A percentile compares a stretch with the other conserved stretches of the same genome.
These are phyloP conservation scores for Agriotes lineatus DNA, from an alignment of 2,888 invertebrate genomes.

Conservation along the genomic window DNA sequence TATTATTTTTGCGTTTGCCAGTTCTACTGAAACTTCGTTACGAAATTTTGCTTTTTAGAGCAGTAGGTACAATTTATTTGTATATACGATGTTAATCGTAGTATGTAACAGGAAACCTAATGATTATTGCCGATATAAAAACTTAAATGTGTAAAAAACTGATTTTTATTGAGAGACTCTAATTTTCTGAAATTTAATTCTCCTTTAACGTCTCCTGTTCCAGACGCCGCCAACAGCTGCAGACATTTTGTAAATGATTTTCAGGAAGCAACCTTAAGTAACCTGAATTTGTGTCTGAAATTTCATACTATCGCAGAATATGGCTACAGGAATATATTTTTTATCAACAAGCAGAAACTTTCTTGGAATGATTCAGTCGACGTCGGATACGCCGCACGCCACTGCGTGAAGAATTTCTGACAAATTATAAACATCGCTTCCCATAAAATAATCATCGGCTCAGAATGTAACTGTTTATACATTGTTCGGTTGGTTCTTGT, in stretches of 20 bases:
- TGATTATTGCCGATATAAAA: slow-evolving; percentile 9
- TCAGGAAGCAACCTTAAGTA: too few relatives aligned
- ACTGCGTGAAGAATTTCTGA: slow-evolving; percentile 46
- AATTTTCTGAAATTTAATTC: background rate
- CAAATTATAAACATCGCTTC: slow-evolving; percentile 49
- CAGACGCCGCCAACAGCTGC: background rate
- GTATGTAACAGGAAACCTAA: slow-evolving; percentile 13
- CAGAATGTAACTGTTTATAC: slow-evolving; percentile 49
- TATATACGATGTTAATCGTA: too few relatives aligned
- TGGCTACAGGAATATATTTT: too few relatives aligned
- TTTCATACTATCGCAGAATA: too few relatives aligned
- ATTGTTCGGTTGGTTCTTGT: slow-evolving; percentile 47
- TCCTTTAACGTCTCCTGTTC: background rate
- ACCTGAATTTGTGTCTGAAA: too few relatives aligned
- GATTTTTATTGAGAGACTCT: background rate
- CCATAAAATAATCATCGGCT: slow-evolving; percentile 51
- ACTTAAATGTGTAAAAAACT: background rate
- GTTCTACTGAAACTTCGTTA: too few relatives aligned
- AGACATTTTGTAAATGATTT: too few relatives aligned
- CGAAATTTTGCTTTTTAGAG: too few relatives aligned
- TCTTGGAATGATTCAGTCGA: slow-evolving; percentile 21
- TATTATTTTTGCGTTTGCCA: too few relatives aligned
- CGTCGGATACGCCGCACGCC: slow-evolving; percentile 40
- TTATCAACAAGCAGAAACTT: too few relatives aligned
- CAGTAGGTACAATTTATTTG: too few relatives aligned